Percentiles rank a stretch among this genome's conserved stretches.
These are phyloP conservation scores for Chrysogorgia sp. DNA, from an alignment of 92 coral and sea anemone genomes.

Conservation along the genomic window DNA sequence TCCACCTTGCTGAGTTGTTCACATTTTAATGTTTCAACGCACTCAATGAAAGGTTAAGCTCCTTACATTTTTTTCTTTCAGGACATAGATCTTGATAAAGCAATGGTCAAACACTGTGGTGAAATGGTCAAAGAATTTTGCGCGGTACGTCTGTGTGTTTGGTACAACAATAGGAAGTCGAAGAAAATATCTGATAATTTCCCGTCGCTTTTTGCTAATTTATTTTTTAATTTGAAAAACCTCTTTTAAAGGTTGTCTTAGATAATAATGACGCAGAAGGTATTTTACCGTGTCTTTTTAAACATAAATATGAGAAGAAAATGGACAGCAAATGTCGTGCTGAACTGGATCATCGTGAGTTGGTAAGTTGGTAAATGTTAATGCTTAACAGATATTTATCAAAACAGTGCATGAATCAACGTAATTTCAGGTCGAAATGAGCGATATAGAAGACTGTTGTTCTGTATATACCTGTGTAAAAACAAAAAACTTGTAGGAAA, in stretches of 20 bases:
- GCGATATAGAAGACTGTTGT: too few relatives aligned
- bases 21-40: neutral
- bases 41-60: neutral
- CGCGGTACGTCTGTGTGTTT: conserved; percentile 60
- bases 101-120: conserved; percentile 76
- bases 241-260: conserved; percentile 61
- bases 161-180: too few relatives aligned
- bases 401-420: too few relatives aligned
- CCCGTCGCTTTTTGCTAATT: neutral
- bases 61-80: conserved; percentile 5
- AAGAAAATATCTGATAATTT: too few relatives aligned
- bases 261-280: conserved; percentile 77
- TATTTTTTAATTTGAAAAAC: neutral
- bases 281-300: conserved; percentile 82
- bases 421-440: too few relatives aligned
- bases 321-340: conserved; percentile 93
- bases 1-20: neutral
- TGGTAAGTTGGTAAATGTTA: conserved; percentile 62
- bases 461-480: neutral
- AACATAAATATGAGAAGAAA: conserved; percentile 78
- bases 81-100: conserved; percentile 90
- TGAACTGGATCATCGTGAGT: conserved; percentile 88
- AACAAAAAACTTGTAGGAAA: too few relatives aligned
- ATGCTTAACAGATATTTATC: too few relatives aligned
- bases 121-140: conserved; percentile 93